Conservation (phyloP, 2,888 invertebrate species). For the Leptopilina myrica region DNA sequence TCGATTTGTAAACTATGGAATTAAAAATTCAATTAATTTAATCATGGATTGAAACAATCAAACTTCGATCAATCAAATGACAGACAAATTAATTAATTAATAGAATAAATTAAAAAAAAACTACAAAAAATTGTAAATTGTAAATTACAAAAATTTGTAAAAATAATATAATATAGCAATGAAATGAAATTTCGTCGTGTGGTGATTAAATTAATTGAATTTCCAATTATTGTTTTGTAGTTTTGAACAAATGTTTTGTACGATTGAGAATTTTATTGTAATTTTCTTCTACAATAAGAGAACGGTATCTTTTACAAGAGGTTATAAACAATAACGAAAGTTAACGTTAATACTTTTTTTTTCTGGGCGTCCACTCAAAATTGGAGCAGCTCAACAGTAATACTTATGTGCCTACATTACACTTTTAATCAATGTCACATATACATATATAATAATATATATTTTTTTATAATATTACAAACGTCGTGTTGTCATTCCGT, state of each 20-base stretch:
- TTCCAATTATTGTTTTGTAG: no score
- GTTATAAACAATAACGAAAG: constrained; percentile 68
- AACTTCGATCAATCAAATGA: no score
- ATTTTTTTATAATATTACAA: constrained; percentile 62
- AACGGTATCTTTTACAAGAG: constrained; percentile 59
- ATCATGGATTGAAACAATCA: neutral
- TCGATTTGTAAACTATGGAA: neutral
- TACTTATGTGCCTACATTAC: constrained; percentile 62
- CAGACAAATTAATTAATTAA: no score
- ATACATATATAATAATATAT: constrained; percentile 53
- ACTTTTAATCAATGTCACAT: constrained; percentile 63
- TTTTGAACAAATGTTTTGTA: neutral
- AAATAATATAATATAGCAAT: no score
- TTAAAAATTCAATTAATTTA: neutral
- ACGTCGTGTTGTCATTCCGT: constrained; percentile 60
- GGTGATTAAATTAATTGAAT: no score
- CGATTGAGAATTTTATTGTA: constrained; percentile 38
- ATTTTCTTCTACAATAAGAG: constrained; percentile 43
- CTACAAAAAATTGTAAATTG: neutral
- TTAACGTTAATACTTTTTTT: constrained; percentile 69
- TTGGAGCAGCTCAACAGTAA: constrained; percentile 66
- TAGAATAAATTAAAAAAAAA: neutral
- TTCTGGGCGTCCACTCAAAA: constrained; percentile 63
- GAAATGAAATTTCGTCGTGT: no score
- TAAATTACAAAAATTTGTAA: neutral